These are phyloP conservation scores for Drosophila macrospina DNA, from an alignment of 2,888 invertebrate species.

Conservation along the genomic window DNA sequence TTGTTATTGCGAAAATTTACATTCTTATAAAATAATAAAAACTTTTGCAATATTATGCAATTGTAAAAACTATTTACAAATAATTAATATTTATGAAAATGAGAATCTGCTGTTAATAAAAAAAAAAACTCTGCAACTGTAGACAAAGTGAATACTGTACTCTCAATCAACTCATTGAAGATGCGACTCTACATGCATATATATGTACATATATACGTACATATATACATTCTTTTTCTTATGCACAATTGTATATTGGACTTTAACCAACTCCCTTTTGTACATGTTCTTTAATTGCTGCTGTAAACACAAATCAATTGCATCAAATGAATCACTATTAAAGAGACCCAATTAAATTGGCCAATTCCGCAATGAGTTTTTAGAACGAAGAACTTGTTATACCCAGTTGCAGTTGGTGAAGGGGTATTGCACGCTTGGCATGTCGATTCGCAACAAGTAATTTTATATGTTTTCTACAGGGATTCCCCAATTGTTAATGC, in stretches of 20 bases:
- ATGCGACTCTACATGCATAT: not conserved
- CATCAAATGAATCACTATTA: conserved; percentile 19
- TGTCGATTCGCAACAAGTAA: not conserved
- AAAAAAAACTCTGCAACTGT: not conserved
- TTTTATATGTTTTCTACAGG: not conserved
- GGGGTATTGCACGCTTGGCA: not conserved
- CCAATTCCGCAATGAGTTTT: conserved; percentile 9
- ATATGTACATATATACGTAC: not conserved
- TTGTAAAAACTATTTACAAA: not conserved
- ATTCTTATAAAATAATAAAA: not conserved
- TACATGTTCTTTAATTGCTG: conserved; percentile 26
- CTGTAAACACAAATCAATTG: conserved; percentile 27
- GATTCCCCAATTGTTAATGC: not conserved
- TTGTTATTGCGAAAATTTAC: too few species aligned
- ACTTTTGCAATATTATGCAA: not conserved
- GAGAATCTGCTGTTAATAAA: not conserved
- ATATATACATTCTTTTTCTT: not conserved
- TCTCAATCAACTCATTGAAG: conserved; percentile 3
- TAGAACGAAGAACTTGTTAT: not conserved
- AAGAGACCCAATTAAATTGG: conserved; percentile 6
- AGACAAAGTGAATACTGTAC: not conserved
- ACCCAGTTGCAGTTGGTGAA: not conserved
- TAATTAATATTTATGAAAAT: not conserved
- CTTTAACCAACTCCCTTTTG: conserved; percentile 13
- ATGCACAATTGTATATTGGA: conserved; percentile 4